Conservation (phyloP, 2,888 invertebrate genomes). For the Allophyes oxyacanthae region DNA sequence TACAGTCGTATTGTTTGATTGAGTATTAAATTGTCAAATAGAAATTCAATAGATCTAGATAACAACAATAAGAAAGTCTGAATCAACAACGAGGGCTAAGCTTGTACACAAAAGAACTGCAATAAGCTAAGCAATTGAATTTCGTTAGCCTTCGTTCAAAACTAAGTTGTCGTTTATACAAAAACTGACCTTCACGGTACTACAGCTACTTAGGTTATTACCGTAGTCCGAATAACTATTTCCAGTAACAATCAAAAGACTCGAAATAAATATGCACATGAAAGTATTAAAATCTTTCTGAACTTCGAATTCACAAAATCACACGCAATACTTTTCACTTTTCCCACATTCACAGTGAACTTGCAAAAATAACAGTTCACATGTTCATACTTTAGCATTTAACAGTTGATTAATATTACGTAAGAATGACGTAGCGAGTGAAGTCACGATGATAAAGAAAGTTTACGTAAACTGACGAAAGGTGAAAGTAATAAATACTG, state of each 20-base stretch:
- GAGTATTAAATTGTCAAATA: not conserved
- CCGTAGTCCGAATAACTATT: too few species aligned
- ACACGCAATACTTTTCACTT: not conserved
- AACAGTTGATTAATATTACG: constrained; percentile 48
- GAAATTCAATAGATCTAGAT: constrained; percentile 3
- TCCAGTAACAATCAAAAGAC: too few species aligned
- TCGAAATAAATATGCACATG: too few species aligned
- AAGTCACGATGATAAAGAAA: constrained; percentile 74
- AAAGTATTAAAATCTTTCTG: too few species aligned
- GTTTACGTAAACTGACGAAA: constrained; percentile 74
- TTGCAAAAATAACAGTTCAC: constrained; percentile 36
- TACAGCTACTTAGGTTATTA: not conserved
- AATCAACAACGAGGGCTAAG: too few species aligned
- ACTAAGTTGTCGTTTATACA: not conserved
- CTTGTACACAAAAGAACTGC: too few species aligned
- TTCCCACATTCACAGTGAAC: constrained; percentile 41
- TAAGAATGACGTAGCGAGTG: constrained; percentile 62
- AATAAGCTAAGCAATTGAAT: too few species aligned
- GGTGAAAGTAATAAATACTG: constrained; percentile 79
- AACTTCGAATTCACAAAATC: not conserved
- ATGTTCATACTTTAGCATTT: constrained; percentile 20
- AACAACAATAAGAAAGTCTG: constrained; percentile 1
- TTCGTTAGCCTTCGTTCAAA: not conserved
- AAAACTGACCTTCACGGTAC: not conserved
- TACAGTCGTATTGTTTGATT: constrained; percentile 7